Conservation (phyloP, 1,140 invertebrate species). For the Zelostemma sp. region DNA sequence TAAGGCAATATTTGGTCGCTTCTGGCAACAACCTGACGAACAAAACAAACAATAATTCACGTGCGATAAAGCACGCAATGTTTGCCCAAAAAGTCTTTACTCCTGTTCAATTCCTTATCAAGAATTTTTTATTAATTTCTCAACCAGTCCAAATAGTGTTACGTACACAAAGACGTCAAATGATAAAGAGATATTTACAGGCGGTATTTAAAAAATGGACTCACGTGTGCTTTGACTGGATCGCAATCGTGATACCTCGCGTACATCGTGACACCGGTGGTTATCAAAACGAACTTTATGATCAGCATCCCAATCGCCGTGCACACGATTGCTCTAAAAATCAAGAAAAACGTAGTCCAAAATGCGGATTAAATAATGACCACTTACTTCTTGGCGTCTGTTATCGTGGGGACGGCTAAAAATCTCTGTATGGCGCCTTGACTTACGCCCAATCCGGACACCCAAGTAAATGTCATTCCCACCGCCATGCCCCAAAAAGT, state of each 20-base stretch:
- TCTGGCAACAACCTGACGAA: conserved; percentile 43
- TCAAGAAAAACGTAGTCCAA: too few relatives aligned
- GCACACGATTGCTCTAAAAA: conserved; percentile 53
- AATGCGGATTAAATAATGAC: too few relatives aligned
- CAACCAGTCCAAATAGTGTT: too few relatives aligned
- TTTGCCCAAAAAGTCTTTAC: too few relatives aligned
- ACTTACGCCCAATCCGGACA: conserved; percentile 74
- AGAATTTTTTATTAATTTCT: too few relatives aligned
- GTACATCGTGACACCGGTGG: conserved; percentile 73
- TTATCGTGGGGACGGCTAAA: conserved; percentile 73
- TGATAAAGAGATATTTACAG: too few relatives aligned
- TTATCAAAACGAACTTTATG: conserved; percentile 54
- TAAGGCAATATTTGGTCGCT: conserved; percentile 72
- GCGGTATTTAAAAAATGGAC: conserved; percentile 5
- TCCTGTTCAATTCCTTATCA: too few relatives aligned
- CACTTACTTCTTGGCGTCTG: conserved; percentile 70
- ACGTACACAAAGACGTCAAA: too few relatives aligned
- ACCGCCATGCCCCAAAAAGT: conserved; percentile 74
- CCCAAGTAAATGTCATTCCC: conserved; percentile 72
- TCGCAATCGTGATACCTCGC: conserved; percentile 76
- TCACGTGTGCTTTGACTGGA: conserved; percentile 65
- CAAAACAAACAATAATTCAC: too few relatives aligned
- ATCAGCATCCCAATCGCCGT: conserved; percentile 63
- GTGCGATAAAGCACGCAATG: too few relatives aligned
- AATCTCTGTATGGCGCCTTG: conserved; percentile 78